Base-by-base conservation (phyloP, 2,888 invertebrate genomes). In the Agonum fuliginosum region DNA sequence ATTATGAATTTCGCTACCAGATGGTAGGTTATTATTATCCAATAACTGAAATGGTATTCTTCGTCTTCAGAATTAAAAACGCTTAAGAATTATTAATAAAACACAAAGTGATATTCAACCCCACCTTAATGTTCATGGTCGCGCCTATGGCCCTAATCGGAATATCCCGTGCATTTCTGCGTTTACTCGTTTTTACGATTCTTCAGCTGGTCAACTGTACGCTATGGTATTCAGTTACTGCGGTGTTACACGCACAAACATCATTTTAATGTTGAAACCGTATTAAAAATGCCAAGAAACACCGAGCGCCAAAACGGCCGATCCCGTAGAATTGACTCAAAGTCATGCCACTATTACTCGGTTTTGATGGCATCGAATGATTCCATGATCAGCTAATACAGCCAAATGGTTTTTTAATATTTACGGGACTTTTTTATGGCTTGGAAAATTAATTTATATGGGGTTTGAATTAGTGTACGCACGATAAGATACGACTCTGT, bases 221-320 rank as follows among this genome's bases (percentile, higher is more conserved):
- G 17, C 17, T 24, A 30, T 37, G 14, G 58, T 75, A 51, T 62
- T 83, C 83, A 81, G 81, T 82, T 82, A 84, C 81, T 82, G 83
- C 82, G 80, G 78, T 78, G 79, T 77, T 75, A 80, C 84, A 84
- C 83, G 84, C 83, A 84, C 83, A 82, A 83, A 82, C 80, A 82
- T 82, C 83, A 82, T 83, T 83, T 83, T 79, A 82, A 81, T 82
- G 82, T 81, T 80, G 81, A 81, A 81, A 79, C 80, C 81, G 78
- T 81, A 82, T 83, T 83, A 82, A 82, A 83, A 82, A 82, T 81
- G 67, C 67, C 34, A 75, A 75, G 48, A 75, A 67, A n/a, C n/a
- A n/a, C n/a, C n/a, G n/a, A n/a, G n/a, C n/a, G n/a, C n/a, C n/a
- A n/a, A n/a, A n/a, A n/a, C n/a, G n/a, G n/a, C 75, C 67, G 34